phyloP scores from a whole-genome alignment of 2,888 invertebrate species.

The Yponomeuta plumbellus region DNA sequence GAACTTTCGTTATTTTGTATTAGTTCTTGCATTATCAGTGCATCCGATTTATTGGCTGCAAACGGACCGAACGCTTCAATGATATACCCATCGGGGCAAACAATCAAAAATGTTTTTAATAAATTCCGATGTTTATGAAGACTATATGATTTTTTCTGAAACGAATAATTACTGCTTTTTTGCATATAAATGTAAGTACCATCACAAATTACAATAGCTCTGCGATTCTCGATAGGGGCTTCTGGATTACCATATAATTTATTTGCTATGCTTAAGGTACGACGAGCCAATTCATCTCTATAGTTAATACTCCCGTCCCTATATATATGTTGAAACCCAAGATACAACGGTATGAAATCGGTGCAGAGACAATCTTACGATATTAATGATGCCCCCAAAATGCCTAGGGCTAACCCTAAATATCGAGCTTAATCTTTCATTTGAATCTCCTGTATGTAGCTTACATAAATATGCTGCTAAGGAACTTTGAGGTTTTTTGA shows the following conservation, averaged over 20 bases:
- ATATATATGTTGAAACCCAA: not conserved
- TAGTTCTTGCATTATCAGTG: constrained; percentile 16
- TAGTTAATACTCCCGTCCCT: too few species aligned
- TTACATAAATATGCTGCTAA: not conserved
- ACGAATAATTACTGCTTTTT: constrained; percentile 14
- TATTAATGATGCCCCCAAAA: not conserved
- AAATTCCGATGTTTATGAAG: constrained; percentile 20
- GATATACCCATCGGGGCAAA: constrained; percentile 20
- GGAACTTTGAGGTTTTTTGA: not conserved
- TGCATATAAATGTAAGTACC: constrained; percentile 19
- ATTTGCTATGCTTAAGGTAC: not conserved
- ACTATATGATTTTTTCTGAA: constrained; percentile 16
- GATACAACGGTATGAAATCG: not conserved
- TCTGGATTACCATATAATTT: not conserved
- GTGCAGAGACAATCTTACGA: not conserved
- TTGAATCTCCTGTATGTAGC: not conserved
- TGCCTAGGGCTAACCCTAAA: not conserved
- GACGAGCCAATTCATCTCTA: not conserved
- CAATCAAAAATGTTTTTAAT: constrained; percentile 20
- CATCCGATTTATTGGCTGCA: constrained; percentile 19
- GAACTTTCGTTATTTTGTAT: constrained; percentile 4
- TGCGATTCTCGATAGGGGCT: not conserved
- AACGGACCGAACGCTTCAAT: constrained; percentile 20
- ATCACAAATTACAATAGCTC: constrained; percentile 17
- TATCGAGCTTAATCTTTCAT: not conserved